phyloP scores from a whole-genome alignment of 2,888 invertebrate species.

The Dryomyza anilis region DNA sequence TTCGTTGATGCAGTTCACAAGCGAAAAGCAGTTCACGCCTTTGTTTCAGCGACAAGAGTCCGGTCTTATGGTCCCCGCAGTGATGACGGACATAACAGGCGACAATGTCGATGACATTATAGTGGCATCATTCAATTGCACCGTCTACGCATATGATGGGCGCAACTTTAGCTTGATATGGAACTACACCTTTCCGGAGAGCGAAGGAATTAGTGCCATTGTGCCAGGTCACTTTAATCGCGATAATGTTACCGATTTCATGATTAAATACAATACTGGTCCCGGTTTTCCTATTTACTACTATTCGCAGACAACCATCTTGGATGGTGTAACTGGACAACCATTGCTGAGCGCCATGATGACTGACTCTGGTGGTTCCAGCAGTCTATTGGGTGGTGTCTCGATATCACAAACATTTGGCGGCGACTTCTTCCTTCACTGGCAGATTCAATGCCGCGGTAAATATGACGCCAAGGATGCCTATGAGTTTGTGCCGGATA shows the following conservation, averaged over 20 bases:
- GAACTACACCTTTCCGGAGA: constrained; percentile 70
- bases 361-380: constrained; percentile 60
- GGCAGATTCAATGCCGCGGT: constrained; percentile 69
- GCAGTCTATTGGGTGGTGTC: constrained; percentile 58
- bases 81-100: constrained; percentile 73
- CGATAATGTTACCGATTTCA: constrained; percentile 77
- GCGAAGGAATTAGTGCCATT: constrained; percentile 77
- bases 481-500: constrained; percentile 64
- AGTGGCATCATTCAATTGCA: constrained; percentile 74
- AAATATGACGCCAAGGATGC: constrained; percentile 62
- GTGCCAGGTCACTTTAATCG: constrained; percentile 79
- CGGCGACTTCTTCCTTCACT: constrained; percentile 78
- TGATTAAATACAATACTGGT: constrained; percentile 72
- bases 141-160: constrained; percentile 75
- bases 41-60: constrained; percentile 68
- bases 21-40: constrained; percentile 63
- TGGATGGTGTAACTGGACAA: constrained; percentile 55
- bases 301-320: constrained; percentile 67
- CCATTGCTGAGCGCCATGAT: constrained; percentile 57
- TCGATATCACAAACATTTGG: constrained; percentile 65
- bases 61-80: constrained; percentile 71
- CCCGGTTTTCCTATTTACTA: constrained; percentile 77
- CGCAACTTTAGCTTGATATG: constrained; percentile 70
- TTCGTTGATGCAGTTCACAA: constrained; percentile 63
- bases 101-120: constrained; percentile 76